Evolutionary conservation across 2,888 invertebrate genomes (phyloP), one percentile per base, ranked within the genome.

Genomic region (Schrankia costaestrigalis): DNA sequence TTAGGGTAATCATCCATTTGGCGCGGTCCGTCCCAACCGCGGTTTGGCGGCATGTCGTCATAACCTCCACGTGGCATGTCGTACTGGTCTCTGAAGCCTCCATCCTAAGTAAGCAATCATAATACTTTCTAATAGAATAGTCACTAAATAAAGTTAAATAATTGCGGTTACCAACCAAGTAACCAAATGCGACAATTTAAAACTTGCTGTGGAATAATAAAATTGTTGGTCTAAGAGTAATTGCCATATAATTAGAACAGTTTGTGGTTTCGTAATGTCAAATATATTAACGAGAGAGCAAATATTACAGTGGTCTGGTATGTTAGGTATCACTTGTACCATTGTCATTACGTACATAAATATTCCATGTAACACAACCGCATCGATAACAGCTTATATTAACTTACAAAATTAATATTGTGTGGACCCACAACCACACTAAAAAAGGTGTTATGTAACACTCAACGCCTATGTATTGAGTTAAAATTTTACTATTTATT

Each of bases 1-100:
- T 89, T 90, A 64, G 91, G 91, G 76, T 83, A 91, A 83, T 91
- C 91, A 52, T 91, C 91, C 73, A 87, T 78, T 74, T 85, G 89
- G 71, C 86, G 86, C 53, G 80, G 74, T 52, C 89, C 89, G 42
- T 89, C 90, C 80, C 90, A 89, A 71, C 89, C 89, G 66, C 89
- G 88, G 68, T 85, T 85, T 69, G 82, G 83, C 59, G 82, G 79
- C 77, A 78, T 75, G 75, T 85, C 84, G 65, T 86, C 86, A 78
- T 62, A 86, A 54, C 70, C 77, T 67, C 87, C 80, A 35, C 78
- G 75, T 57, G 70, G 77, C 81, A 78, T 81, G 78, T 89, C 85
- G 87, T 63, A 89, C 86, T 84, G 83, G 63, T 88, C 89, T 77
- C 88, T 80, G 87, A 65, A 87, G 83, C 79, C 84, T 80, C 87